phyloP scores from a whole-genome alignment of 2,888 invertebrate species.

The Netelia melanura region DNA sequence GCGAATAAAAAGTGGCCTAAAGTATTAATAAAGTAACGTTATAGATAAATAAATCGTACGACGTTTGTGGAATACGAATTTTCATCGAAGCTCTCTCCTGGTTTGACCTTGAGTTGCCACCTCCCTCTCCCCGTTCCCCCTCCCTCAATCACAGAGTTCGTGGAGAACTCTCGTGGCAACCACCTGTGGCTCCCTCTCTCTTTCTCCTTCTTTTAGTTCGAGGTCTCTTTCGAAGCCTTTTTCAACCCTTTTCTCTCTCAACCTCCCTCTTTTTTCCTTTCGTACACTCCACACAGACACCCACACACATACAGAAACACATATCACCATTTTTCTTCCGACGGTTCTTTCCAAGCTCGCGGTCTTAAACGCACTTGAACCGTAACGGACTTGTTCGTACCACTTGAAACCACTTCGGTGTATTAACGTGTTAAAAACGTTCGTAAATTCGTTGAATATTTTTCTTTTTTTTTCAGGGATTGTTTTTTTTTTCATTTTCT shows the following conservation, averaged over 20 bases:
- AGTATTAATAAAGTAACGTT: slow-evolving; percentile 8
- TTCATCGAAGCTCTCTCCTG: slow-evolving; percentile 20
- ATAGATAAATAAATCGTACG: not conserved
- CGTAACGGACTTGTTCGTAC: slow-evolving; percentile 20
- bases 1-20: slow-evolving; percentile 1
- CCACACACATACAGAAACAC: slow-evolving; percentile 6
- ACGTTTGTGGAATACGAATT: slow-evolving; percentile 32
- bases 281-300: not conserved
- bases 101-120: slow-evolving; percentile 43
- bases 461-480: not conserved
- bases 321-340: not conserved
- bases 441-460: slow-evolving; percentile 1
- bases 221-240: slow-evolving; percentile 46
- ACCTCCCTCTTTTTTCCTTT: slow-evolving; percentile 11
- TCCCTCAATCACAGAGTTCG: slow-evolving; percentile 38
- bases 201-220: slow-evolving; percentile 21
- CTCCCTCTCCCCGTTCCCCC: not conserved
- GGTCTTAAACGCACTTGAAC: slow-evolving; percentile 46
- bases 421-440: not conserved
- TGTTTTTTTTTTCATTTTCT: slow-evolving; percentile 4
- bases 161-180: slow-evolving; percentile 51
- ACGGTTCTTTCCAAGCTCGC: not conserved
- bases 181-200: slow-evolving; percentile 67
- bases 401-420: not conserved
- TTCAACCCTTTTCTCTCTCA: slow-evolving; percentile 29